These are phyloP conservation scores for Bradypus variegatus DNA, from an alignment of 2,797 vertebrate species.

Conservation along the genomic window DNA sequence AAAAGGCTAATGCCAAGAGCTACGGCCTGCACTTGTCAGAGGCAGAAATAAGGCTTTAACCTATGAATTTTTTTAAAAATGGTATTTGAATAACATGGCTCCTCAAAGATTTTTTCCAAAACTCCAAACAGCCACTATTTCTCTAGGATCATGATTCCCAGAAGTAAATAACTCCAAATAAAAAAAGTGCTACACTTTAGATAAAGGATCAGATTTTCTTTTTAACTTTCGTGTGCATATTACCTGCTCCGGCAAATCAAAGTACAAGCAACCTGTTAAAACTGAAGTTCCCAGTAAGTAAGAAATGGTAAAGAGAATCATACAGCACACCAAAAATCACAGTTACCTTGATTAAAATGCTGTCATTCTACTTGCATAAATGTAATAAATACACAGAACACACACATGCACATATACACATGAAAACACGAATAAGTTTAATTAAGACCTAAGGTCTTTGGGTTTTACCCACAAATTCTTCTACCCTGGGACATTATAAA, in stretches of 20 bases:
- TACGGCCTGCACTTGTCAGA: neutral
- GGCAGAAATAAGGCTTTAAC: neutral
- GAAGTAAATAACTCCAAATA: constrained; percentile 19
- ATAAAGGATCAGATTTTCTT: neutral
- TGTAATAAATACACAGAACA: neutral
- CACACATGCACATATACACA: neutral
- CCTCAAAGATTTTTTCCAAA: neutral
- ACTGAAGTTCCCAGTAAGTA: neutral
- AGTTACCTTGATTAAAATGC: neutral
- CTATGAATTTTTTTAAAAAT: neutral
- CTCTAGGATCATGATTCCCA: neutral
- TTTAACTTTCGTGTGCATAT: neutral
- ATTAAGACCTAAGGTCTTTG: neutral
- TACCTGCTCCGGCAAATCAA: constrained; percentile 8
- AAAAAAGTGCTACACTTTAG: neutral
- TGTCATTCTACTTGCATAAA: neutral
- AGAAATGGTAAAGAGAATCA: constrained; percentile 9
- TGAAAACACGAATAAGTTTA: neutral
- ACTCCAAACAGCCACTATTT: constrained; percentile 13
- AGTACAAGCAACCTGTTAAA: neutral
- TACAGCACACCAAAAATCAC: neutral
- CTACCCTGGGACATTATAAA: neutral
- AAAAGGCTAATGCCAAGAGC: neutral
- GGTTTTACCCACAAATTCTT: neutral
- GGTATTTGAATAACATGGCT: neutral